A percentile compares a stretch with the other conserved stretches of the same genome.
Conservation (phyloP, 2,797 vertebrate genomes). For the Paguma larvata region DNA sequence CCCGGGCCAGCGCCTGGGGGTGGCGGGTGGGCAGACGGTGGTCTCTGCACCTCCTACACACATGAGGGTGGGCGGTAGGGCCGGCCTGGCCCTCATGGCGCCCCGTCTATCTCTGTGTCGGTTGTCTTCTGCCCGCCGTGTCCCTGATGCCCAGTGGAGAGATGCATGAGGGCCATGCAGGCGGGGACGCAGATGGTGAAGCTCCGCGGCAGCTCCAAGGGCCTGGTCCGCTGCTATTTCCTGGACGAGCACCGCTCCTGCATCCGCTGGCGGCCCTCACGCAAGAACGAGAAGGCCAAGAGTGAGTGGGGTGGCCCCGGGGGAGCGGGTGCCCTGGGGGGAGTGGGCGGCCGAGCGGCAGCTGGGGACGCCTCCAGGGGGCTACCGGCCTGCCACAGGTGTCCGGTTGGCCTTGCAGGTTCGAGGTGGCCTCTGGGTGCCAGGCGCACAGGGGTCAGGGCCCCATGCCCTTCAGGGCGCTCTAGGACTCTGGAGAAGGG, state of each 20-base stretch:
- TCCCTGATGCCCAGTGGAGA: slow-evolving; percentile 93
- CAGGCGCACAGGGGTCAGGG: not conserved
- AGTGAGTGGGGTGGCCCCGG: slow-evolving; percentile 91
- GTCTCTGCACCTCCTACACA: not conserved
- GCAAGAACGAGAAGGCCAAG: slow-evolving; percentile 99
- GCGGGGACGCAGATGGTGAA: slow-evolving; percentile 98
- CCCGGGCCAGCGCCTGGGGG: not conserved
- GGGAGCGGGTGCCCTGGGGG: not conserved
- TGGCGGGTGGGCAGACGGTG: not conserved
- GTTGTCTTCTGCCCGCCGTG: not conserved
- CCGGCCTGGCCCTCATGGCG: rapidly evolving
- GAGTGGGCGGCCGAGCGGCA: not conserved
- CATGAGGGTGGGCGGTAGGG: rapidly evolving
- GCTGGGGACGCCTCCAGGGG: not conserved
- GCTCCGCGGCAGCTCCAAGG: slow-evolving; percentile 96
- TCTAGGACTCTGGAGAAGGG: not conserved
- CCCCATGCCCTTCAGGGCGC: not conserved
- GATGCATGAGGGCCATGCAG: slow-evolving; percentile 98
- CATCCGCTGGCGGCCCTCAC: slow-evolving; percentile 97
- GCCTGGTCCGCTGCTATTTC: slow-evolving; percentile 96
- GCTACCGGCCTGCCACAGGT: rapidly evolving
- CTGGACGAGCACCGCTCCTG: slow-evolving; percentile 98
- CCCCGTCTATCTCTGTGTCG: not conserved
- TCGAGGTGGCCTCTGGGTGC: rapidly evolving
- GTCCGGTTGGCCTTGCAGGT: not conserved